phyloP scores from a whole-genome alignment of 2,113 vertebrate species.

The Neoarius graeffei region DNA sequence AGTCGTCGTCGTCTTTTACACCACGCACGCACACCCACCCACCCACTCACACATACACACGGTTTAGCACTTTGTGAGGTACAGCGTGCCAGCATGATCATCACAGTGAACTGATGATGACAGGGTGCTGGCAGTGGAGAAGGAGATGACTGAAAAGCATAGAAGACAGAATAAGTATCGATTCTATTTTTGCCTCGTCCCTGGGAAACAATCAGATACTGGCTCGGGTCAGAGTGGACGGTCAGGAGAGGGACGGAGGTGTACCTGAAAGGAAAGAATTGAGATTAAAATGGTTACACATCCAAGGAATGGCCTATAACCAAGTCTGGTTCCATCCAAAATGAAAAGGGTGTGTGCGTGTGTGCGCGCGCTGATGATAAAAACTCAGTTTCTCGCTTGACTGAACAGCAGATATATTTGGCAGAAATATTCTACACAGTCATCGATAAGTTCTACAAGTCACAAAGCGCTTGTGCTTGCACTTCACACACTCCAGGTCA shows the following conservation, averaged over 20 bases:
- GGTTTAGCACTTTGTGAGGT: not conserved
- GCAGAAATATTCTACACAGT: not conserved
- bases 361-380: not conserved
- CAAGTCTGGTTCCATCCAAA: not conserved
- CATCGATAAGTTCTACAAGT: not conserved
- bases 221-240: not conserved
- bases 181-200: constrained; percentile 12
- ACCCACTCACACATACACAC: not conserved
- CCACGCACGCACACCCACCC: not conserved
- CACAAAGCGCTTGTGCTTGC: not conserved
- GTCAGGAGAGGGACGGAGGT: not conserved
- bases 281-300: not conserved
- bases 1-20: not conserved
- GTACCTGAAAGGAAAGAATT: not conserved
- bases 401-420: not conserved
- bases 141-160: not conserved
- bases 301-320: not conserved
- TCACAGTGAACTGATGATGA: not conserved
- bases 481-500: not conserved
- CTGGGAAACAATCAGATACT: not conserved
- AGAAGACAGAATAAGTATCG: constrained; percentile 4
- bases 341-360: not conserved
- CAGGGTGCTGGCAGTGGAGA: not conserved
- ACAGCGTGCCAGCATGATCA: not conserved
- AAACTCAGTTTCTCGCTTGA: constrained; percentile 13